A percentile compares a stretch with the other conserved stretches of the same genome.
These are phyloP conservation scores for Eledona agricola DNA, from an alignment of 2,888 invertebrate genomes.

Conservation along the genomic window DNA sequence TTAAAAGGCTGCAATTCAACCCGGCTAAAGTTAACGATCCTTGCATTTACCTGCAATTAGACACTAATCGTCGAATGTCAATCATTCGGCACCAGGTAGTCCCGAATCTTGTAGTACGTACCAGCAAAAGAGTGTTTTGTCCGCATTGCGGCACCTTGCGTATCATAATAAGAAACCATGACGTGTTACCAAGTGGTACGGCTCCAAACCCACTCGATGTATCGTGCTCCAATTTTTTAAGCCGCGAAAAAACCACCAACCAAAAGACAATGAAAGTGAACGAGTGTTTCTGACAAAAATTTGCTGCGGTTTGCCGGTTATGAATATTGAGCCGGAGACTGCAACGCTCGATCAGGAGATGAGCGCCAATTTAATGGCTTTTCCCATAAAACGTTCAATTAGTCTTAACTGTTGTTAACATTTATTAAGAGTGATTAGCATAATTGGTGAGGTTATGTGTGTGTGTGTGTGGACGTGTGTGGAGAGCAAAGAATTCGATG, in stretches of 20 bases:
- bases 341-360: conserved; percentile 32
- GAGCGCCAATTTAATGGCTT: conserved; percentile 23
- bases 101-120: neutral
- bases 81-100: conserved; percentile 6
- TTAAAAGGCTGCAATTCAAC: too few species aligned
- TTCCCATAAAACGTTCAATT: too few species aligned
- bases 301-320: conserved; percentile 6
- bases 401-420: too few species aligned
- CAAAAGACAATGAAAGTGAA: conserved; percentile 47
- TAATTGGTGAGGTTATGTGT: too few species aligned
- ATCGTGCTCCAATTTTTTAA: conserved; percentile 41
- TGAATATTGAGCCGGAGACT: conserved; percentile 30
- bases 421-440: too few species aligned
- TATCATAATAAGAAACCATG: conserved; percentile 46
- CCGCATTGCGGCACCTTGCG: conserved; percentile 10
- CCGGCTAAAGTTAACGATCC: too few species aligned
- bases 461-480: too few species aligned
- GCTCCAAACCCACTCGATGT: conserved; percentile 40
- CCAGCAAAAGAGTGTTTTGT: conserved; percentile 14
- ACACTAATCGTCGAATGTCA: too few species aligned
- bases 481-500: too few species aligned
- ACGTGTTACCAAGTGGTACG: conserved; percentile 52
- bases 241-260: conserved; percentile 35
- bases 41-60: too few species aligned
- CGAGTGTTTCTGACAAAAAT: conserved; percentile 24